Evolutionary conservation across 2,113 vertebrate genomes (phyloP).

Genomic region (Mesocricetus auratus): DNA sequence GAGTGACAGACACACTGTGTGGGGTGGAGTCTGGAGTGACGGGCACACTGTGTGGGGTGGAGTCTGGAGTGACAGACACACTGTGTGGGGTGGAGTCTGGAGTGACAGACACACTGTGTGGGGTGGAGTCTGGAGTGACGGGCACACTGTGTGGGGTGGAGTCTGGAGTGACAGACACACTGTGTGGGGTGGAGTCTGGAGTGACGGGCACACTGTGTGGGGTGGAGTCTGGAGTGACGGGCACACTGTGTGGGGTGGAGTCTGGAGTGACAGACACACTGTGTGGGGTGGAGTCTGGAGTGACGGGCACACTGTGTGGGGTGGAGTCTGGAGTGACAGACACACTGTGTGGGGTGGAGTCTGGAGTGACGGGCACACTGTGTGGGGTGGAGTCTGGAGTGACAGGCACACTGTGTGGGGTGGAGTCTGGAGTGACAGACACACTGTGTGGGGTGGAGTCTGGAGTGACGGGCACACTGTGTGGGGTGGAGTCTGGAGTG

Average conservation of each 20-base stretch:
- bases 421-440: background rate
- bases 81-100: background rate
- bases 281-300: background rate
- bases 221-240: background rate
- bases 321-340: background rate
- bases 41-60: fast-evolving
- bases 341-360: background rate
- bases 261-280: background rate
- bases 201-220: no score
- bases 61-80: background rate
- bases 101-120: fast-evolving
- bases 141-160: background rate
- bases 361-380: background rate
- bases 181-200: background rate
- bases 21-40: background rate
- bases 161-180: background rate
- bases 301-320: fast-evolving
- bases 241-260: fast-evolving
- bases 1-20: no score
- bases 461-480: background rate
- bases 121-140: background rate
- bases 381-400: background rate
- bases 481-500: background rate
- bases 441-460: fast-evolving
- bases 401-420: no score